phyloP scores from a whole-genome alignment of 2,888 invertebrate genomes.

The Meganola albula region DNA sequence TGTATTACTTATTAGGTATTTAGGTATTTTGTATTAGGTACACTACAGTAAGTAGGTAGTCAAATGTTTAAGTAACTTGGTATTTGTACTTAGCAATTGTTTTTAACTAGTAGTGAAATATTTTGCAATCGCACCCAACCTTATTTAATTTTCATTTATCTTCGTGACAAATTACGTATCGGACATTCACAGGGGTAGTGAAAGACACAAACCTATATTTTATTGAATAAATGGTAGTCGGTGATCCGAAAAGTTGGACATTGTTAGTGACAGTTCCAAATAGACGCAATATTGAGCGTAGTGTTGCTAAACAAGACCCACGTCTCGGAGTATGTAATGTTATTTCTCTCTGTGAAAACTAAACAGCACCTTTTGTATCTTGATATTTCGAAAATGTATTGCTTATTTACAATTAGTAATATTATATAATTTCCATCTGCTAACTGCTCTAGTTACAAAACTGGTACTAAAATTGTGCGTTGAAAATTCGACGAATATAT shows the following conservation, averaged over 20 bases:
- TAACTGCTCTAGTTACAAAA: too few relatives aligned
- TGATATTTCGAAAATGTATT: slow-evolving; percentile 5
- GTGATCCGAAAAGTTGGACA: slow-evolving; percentile 25
- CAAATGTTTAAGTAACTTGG: too few relatives aligned
- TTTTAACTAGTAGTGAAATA: too few relatives aligned
- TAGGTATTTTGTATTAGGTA: too few relatives aligned
- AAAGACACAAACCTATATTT: slow-evolving; percentile 15
- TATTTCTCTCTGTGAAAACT: slow-evolving; percentile 19
- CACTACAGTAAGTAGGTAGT: too few relatives aligned
- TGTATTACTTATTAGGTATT: too few relatives aligned
- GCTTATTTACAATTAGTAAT: slow-evolving; percentile 1
- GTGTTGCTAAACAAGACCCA: slow-evolving; percentile 21
- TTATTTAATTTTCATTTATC: slow-evolving; percentile 26
- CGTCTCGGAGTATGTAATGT: slow-evolving; percentile 20
- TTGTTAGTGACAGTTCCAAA: slow-evolving; percentile 28
- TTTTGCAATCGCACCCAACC: too few relatives aligned
- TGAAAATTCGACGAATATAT: too few relatives aligned
- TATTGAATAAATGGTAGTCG: slow-evolving; percentile 17
- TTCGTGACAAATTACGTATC: slow-evolving; percentile 23
- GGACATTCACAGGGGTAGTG: slow-evolving; percentile 7
- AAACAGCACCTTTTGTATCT: slow-evolving; percentile 11
- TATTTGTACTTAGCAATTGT: too few relatives aligned
- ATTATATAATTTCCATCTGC: slow-evolving; percentile 1
- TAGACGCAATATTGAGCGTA: slow-evolving; percentile 21
- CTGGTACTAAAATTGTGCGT: too few relatives aligned